Percentiles rank a stretch among this genome's conserved stretches.
Conservation (phyloP, 2,888 invertebrate species). For the Hyposoter dolosus region DNA sequence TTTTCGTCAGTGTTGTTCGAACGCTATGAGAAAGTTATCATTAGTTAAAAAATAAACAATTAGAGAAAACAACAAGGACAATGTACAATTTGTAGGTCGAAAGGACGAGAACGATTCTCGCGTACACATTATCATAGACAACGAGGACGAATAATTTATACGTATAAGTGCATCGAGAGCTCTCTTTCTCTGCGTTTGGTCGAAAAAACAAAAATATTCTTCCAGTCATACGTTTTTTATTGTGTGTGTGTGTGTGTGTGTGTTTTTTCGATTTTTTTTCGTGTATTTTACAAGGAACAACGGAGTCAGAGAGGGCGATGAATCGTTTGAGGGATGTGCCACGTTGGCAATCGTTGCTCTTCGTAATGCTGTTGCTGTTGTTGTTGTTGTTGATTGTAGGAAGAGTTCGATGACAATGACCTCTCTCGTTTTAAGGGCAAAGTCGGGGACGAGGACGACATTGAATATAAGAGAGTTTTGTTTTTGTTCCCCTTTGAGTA, state of each 20-base stretch:
- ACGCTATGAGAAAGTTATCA: slow-evolving; percentile 27
- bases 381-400: slow-evolving; percentile 63
- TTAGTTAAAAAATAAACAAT: not conserved
- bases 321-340: slow-evolving; percentile 79
- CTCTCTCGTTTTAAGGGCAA: slow-evolving; percentile 44
- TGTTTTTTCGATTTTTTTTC: not conserved
- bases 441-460: slow-evolving; percentile 31
- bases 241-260: slow-evolving; percentile 4
- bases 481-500: slow-evolving; percentile 54
- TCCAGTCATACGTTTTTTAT: not conserved
- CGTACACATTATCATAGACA: not conserved
- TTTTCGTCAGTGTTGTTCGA: slow-evolving; percentile 50
- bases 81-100: slow-evolving; percentile 77
- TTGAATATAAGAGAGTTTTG: slow-evolving; percentile 23
- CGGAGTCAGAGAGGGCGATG: slow-evolving; percentile 72
- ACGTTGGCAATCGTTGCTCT: slow-evolving; percentile 71
- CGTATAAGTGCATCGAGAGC: slow-evolving; percentile 43
- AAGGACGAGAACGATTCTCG: slow-evolving; percentile 40
- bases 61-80: slow-evolving; percentile 67
- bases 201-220: not conserved
- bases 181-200: slow-evolving; percentile 25
- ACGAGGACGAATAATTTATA: slow-evolving; percentile 40
- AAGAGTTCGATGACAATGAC: slow-evolving; percentile 71
- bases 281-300: slow-evolving; percentile 62
- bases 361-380: slow-evolving; percentile 54